Evolutionary conservation across 2,797 vertebrate species (phyloP).

Genomic region (Muscicapa striata): DNA sequence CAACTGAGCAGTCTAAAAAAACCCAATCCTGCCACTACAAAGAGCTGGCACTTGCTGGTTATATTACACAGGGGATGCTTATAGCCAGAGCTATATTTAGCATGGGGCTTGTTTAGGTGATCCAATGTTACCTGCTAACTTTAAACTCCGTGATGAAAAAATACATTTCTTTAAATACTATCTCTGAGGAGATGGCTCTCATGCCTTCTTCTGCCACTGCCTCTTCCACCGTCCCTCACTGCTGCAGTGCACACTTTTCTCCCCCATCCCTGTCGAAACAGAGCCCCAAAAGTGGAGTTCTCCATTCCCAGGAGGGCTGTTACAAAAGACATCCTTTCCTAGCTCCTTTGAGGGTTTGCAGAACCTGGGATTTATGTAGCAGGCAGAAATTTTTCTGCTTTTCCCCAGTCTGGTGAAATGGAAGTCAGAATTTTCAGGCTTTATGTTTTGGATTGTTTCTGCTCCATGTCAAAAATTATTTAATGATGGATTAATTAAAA

Average conservation of each 20-base stretch:
- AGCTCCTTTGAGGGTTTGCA: neutral
- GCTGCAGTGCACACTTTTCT: neutral
- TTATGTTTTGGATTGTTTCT: neutral
- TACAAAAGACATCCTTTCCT: neutral
- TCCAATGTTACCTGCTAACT: neutral
- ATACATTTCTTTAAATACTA: neutral
- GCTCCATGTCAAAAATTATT: neutral
- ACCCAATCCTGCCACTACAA: neutral
- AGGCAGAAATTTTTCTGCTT: neutral
- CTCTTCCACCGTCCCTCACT: neutral
- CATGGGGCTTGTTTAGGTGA: neutral
- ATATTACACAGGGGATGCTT: neutral
- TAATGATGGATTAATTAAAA: constrained; percentile 14
- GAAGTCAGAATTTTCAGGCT: neutral
- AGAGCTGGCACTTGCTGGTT: neutral
- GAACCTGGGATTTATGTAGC: neutral
- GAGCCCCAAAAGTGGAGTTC: neutral
- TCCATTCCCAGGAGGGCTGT: neutral
- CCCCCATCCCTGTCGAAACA: fast-evolving
- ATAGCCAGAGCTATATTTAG: neutral
- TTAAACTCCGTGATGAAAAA: neutral
- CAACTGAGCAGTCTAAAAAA: neutral
- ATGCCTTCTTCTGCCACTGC: neutral
- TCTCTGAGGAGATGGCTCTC: neutral
- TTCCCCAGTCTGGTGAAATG: neutral